A percentile compares a stretch with the other conserved stretches of the same genome.
phyloP scores from a whole-genome alignment of 1,140 invertebrate genomes.

The Drosophila bocki region DNA sequence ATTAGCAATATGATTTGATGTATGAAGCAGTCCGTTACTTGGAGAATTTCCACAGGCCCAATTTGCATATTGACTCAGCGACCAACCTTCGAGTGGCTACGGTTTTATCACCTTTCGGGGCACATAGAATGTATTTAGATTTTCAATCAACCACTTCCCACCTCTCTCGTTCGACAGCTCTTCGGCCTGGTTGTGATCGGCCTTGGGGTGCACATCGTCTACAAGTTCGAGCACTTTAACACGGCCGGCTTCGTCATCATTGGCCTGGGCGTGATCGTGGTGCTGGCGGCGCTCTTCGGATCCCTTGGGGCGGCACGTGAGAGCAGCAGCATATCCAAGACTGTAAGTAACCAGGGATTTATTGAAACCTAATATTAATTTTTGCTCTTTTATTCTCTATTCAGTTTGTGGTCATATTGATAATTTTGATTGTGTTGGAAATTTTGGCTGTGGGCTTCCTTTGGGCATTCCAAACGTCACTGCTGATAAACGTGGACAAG shows the following conservation, averaged over 20 bases:
- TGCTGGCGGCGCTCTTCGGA: constrained; percentile 60
- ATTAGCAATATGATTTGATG: constrained; percentile 5
- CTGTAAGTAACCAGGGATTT: constrained; percentile 31
- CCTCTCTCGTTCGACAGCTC: constrained; percentile 52
- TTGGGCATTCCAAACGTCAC: constrained; percentile 74
- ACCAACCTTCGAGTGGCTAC: constrained; percentile 16
- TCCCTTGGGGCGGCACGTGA: constrained; percentile 69
- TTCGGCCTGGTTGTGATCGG: constrained; percentile 61
- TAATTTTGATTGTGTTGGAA: constrained; percentile 64
- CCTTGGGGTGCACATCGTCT: constrained; percentile 65
- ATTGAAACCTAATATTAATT: neutral
- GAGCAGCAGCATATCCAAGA: constrained; percentile 68
- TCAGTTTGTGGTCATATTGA: constrained; percentile 64
- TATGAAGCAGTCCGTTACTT: neutral
- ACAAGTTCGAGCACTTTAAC: constrained; percentile 72
- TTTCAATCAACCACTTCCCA: constrained; percentile 26
- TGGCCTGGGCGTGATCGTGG: constrained; percentile 57
- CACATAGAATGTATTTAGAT: constrained; percentile 31
- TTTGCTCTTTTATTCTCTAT: too few relatives aligned
- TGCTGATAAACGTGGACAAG: constrained; percentile 76
- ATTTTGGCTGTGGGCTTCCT: constrained; percentile 64
- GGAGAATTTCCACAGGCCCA: constrained; percentile 3
- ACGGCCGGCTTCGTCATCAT: constrained; percentile 67
- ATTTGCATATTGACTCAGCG: constrained; percentile 52
- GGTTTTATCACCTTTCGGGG: constrained; percentile 30